Base-by-base conservation (phyloP, 1,140 invertebrate species). In the Liolophura sinensis region DNA sequence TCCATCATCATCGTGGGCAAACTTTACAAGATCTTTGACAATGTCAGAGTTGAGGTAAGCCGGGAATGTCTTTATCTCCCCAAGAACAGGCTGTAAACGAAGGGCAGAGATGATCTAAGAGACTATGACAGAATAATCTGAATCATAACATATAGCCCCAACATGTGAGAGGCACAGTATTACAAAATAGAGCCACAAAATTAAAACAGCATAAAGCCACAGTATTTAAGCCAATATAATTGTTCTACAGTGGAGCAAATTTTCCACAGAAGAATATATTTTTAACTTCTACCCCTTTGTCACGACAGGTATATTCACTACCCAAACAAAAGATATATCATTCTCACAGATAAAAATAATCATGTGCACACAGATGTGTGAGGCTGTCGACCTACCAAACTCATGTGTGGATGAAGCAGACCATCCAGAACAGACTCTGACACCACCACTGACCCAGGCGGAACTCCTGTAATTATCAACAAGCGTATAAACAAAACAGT, bases 351-450 rank as follows among this genome's bases (percentile, higher is more conserved):
- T n/a, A n/a, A n/a, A n/a, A n/a, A n/a, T 40, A 3, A 40, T 40
- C 31, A 40, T 40, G 31, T 40, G 3, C 31, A 5, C 31, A 40
- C 9, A 9, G 3, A 40, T 9, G 31, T 40, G 31, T 40, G 31
- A 3, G 9, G 31, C 31, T 40, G 31, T 40, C 3, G 56, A 78
- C 86, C 85, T 73, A 90, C 87, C 73, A 91, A 81, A 83, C 92
- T 88, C 75, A 90, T 89, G 69, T 84, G 87, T 60, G 89, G 91
- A 65, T 89, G 88, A 24, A 95, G 83, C 65, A 92, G 87, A 1
- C 92, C 92, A 82, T 97, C 93, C 0, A 95, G 88, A 4, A 93
- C 92, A 78, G 93, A 90, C 61, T 95, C 92, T 6, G 93, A 92
- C 58, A 97, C 93, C 50, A 96, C 89, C 22, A 96, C 92, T 50